These are phyloP conservation scores for Noturus placidus DNA, from an alignment of 2,113 vertebrate genomes.

Conservation along the genomic window DNA sequence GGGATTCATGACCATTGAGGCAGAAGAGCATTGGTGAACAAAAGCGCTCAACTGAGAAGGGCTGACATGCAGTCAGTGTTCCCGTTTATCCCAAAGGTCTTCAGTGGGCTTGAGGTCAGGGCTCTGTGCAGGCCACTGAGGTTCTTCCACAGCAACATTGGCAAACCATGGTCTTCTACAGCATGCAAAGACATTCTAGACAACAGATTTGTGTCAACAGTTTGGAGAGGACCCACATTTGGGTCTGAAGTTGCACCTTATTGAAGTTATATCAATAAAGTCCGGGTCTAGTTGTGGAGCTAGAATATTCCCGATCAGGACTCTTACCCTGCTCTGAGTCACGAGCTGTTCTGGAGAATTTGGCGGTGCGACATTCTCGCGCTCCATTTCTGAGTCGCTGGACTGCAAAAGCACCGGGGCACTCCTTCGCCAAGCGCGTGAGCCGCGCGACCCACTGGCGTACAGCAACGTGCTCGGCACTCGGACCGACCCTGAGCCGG, in stretches of 20 bases:
- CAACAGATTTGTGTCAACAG: neutral
- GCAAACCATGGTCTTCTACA: neutral
- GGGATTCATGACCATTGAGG: neutral
- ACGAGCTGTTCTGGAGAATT: slow-evolving; percentile 70
- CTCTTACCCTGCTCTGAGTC: slow-evolving; percentile 39
- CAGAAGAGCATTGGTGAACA: no score
- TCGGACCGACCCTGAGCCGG: slow-evolving; percentile 60
- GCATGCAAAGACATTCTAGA: neutral
- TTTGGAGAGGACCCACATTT: no score
- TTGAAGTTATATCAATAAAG: neutral
- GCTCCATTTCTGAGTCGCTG: slow-evolving; percentile 68
- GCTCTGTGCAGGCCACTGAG: neutral
- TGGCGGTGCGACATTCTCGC: slow-evolving; percentile 68
- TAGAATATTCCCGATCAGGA: neutral
- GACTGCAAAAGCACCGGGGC: slow-evolving; percentile 59
- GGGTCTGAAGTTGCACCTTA: neutral
- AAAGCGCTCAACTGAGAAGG: no score
- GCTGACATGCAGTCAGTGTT: neutral
- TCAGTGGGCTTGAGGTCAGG: neutral
- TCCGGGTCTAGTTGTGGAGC: neutral
- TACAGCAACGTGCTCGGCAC: slow-evolving; percentile 64
- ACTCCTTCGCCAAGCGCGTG: slow-evolving; percentile 60
- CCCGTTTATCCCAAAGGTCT: neutral
- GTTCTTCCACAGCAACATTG: neutral
- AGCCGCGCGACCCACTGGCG: slow-evolving; percentile 42